Percentiles rank a stretch among this genome's conserved stretches.
These are phyloP conservation scores for Agrilus cyanescens DNA, from an alignment of 2,888 invertebrate species.

Conservation along the genomic window DNA sequence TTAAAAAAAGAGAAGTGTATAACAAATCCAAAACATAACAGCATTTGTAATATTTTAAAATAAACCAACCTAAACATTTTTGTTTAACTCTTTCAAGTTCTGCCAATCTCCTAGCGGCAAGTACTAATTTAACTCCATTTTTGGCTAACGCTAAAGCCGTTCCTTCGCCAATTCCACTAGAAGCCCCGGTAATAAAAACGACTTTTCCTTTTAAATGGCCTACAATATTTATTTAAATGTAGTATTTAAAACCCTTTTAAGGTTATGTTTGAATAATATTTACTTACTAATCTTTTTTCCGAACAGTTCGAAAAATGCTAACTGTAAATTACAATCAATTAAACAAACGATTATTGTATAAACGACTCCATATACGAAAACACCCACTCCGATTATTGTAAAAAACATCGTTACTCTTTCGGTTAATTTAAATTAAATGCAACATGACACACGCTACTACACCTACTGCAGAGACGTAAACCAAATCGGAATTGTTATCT, in stretches of 20 bases:
- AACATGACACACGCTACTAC: no score
- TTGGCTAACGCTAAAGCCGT: conserved; percentile 56
- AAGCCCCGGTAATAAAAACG: conserved; percentile 76
- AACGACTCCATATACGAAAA: conserved; percentile 36
- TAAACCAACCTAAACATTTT: conserved; percentile 43
- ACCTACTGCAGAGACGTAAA: no score
- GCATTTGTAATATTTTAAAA: background rate
- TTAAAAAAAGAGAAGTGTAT: conserved; percentile 3
- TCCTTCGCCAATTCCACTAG: conserved; percentile 70
- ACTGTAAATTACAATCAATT: conserved; percentile 48
- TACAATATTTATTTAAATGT: conserved; percentile 6
- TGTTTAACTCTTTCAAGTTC: conserved; percentile 54
- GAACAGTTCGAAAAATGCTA: conserved; percentile 47
- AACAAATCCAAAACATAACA: conserved; percentile 9
- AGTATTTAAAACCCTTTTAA: conserved; percentile 1
- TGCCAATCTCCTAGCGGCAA: conserved; percentile 52
- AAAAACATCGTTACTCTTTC: conserved; percentile 20
- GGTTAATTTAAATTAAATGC: no score
- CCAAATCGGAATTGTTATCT: no score
- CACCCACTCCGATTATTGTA: conserved; percentile 23
- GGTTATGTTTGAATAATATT: background rate
- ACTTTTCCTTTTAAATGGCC: conserved; percentile 43
- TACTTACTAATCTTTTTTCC: conserved; percentile 47
- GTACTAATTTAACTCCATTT: conserved; percentile 50
- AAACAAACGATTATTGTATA: conserved; percentile 41